A percentile compares a stretch with the other conserved stretches of the same genome.
phyloP scores from a whole-genome alignment of 2,797 vertebrate genomes.

The Manis pentadactyla region DNA sequence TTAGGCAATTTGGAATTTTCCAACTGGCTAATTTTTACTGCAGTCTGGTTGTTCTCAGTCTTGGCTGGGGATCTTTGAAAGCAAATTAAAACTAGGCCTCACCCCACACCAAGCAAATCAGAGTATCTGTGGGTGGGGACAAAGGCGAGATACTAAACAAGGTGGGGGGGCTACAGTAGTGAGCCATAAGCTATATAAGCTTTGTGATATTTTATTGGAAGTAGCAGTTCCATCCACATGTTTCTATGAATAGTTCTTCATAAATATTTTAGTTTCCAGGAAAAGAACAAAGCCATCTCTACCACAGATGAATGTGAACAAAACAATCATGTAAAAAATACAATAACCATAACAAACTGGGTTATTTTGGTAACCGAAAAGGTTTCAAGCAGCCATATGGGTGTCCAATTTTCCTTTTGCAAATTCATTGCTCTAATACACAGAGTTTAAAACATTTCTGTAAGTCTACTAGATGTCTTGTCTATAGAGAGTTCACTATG shows the following conservation, averaged over 20 bases:
- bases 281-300: conserved; percentile 31
- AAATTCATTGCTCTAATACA: neutral
- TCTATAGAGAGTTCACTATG: neutral
- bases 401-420: neutral
- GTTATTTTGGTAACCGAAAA: conserved; percentile 33
- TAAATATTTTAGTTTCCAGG: conserved; percentile 55
- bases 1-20: conserved; percentile 44
- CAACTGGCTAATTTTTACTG: conserved; percentile 50
- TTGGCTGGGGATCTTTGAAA: conserved; percentile 16
- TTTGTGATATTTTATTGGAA: neutral
- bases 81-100: conserved; percentile 14
- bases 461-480: neutral
- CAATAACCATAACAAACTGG: neutral
- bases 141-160: neutral
- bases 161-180: fast-evolving
- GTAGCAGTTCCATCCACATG: neutral
- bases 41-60: conserved; percentile 60
- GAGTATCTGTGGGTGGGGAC: neutral
- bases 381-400: neutral
- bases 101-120: neutral
- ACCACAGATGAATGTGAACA: neutral
- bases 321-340: conserved; percentile 22
- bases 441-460: neutral
- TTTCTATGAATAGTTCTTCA: conserved; percentile 35
- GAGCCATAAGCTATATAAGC: neutral